These are phyloP conservation scores for Drosophila birchii DNA, from an alignment of 2,888 invertebrate genomes.

Conservation along the genomic window DNA sequence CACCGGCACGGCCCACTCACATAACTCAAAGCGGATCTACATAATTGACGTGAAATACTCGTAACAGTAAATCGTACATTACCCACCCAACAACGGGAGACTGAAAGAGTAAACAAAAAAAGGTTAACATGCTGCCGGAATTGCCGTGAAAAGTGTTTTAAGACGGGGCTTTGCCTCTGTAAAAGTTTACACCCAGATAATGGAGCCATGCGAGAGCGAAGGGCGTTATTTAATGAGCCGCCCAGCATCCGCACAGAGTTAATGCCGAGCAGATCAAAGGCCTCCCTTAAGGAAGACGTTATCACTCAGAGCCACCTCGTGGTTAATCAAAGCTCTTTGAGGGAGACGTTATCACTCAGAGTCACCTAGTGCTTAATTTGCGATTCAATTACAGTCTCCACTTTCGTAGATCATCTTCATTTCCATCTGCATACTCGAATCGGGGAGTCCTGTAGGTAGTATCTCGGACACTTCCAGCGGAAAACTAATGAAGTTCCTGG, in stretches of 20 bases:
- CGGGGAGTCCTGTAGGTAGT: constrained; percentile 5
- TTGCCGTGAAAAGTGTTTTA: constrained; percentile 57
- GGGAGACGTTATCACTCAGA: constrained; percentile 5
- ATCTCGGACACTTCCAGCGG: constrained; percentile 5
- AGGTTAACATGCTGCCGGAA: constrained; percentile 59
- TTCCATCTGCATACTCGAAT: constrained; percentile 10
- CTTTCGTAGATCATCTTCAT: background rate
- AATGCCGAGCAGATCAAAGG: constrained; percentile 19
- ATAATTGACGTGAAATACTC: constrained; percentile 71
- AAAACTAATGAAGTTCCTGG: constrained; percentile 31
- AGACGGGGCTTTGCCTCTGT: constrained; percentile 41
- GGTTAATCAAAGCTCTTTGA: background rate
- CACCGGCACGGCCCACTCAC: constrained; percentile 46
- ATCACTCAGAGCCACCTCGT: background rate
- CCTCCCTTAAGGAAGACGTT: constrained; percentile 2
- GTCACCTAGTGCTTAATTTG: background rate
- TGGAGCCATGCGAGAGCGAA: constrained; percentile 24
- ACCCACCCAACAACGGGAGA: constrained; percentile 38
- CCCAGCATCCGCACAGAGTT: constrained; percentile 16
- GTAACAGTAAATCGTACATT: constrained; percentile 64
- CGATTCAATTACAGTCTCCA: constrained; percentile 21
- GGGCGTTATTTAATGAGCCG: constrained; percentile 34
- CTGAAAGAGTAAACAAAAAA: constrained; percentile 17
- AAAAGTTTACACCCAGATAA: constrained; percentile 56
- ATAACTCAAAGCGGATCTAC: constrained; percentile 78